A percentile compares a stretch with the other conserved stretches of the same genome.
Conservation (phyloP, 2,797 vertebrate species). For the Mormyrops boulengeri region DNA sequence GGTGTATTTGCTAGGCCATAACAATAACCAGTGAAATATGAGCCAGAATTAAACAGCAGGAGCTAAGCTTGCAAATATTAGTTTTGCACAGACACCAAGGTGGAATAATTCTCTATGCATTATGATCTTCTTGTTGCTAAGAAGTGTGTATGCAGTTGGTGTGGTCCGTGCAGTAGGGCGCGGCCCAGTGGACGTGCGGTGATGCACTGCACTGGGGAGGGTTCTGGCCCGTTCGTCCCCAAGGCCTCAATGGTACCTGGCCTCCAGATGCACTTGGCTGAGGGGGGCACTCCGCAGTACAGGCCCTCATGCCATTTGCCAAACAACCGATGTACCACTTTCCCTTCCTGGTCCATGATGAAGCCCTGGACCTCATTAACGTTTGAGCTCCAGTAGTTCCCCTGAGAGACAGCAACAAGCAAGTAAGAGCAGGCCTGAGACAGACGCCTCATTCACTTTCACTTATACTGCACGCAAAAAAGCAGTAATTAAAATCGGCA, state of each 20-base stretch:
- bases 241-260: conserved; percentile 65
- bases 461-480: background rate
- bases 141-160: background rate
- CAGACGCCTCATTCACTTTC: background rate
- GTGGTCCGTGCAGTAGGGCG: background rate
- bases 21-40: background rate
- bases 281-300: conserved; percentile 88
- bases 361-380: conserved; percentile 95
- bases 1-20: background rate
- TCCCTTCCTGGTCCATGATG: conserved; percentile 95
- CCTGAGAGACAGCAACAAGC: conserved; percentile 52
- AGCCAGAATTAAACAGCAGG: background rate
- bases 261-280: conserved; percentile 96
- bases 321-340: conserved; percentile 89
- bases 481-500: background rate
- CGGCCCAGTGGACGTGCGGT: background rate
- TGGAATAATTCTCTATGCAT: background rate
- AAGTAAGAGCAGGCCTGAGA: background rate
- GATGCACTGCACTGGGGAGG: background rate
- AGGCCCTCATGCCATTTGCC: conserved; percentile 98
- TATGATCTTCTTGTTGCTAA: background rate
- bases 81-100: background rate
- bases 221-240: background rate
- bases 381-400: conserved; percentile 97
- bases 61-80: background rate